Percentiles rank a stretch among this genome's conserved stretches.
Conservation (phyloP, 1,140 invertebrate genomes). For the Druon quercuslanigerum region DNA sequence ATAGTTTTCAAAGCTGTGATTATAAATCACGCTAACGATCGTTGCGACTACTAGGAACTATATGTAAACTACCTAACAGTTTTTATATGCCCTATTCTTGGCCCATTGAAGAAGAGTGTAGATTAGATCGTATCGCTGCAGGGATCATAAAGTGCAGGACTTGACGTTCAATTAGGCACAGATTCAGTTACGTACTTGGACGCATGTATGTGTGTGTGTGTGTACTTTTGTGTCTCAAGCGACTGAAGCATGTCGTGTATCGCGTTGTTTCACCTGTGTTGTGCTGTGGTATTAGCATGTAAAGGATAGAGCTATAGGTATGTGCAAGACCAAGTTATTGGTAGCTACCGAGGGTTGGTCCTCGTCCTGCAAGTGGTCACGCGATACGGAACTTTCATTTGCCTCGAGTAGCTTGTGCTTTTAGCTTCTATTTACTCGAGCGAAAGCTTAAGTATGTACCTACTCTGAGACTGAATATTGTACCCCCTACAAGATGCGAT, state of each 20-base stretch:
- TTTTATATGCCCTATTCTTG: slow-evolving; percentile 3
- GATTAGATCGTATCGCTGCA: slow-evolving; percentile 5
- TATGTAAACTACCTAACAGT: not conserved
- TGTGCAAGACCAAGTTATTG: slow-evolving; percentile 7
- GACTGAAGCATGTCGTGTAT: not conserved
- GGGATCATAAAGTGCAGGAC: slow-evolving; percentile 9
- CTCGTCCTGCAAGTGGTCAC: slow-evolving; percentile 20
- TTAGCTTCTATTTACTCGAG: slow-evolving; percentile 11
- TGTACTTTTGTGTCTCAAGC: not conserved
- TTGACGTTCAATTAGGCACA: not conserved
- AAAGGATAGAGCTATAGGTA: not conserved
- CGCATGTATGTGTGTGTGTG: not conserved
- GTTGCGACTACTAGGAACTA: not conserved
- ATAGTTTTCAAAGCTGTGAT: not conserved
- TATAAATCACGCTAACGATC: not conserved
- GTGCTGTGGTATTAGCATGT: not conserved
- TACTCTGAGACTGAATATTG: not conserved
- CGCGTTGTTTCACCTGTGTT: not conserved
- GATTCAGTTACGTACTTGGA: not conserved
- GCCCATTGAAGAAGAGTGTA: not conserved
- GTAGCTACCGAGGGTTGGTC: not conserved
- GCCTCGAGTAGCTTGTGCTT: slow-evolving; percentile 2
- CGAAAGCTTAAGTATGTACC: not conserved
- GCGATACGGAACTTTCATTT: slow-evolving; percentile 11
- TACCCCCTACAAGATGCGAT: not conserved